Evolutionary conservation across 92 coral and sea anemone genomes (phyloP).

Genomic region (Actinostola sp.): DNA sequence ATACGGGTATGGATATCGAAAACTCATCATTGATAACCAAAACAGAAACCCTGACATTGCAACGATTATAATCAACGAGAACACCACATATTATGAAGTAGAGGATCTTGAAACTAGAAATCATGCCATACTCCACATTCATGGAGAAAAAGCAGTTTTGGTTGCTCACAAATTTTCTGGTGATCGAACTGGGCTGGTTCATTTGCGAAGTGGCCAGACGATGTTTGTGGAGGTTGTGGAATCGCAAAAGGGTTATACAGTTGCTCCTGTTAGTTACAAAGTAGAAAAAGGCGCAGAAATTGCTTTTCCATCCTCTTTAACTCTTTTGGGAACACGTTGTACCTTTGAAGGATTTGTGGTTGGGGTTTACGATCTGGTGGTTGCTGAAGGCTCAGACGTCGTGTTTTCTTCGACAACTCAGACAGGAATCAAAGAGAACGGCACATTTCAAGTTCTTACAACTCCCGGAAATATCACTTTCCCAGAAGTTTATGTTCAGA

Average conservation of each 20-base stretch:
- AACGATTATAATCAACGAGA: conserved; percentile 51
- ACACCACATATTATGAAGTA: conserved; percentile 60
- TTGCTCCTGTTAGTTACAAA: conserved; percentile 69
- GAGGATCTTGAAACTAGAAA: conserved; percentile 57
- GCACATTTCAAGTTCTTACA: conserved; percentile 56
- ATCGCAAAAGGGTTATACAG: conserved; percentile 64
- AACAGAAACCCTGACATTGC: conserved; percentile 56
- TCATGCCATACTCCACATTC: conserved; percentile 54
- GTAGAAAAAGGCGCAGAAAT: conserved; percentile 66
- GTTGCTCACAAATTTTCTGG: conserved; percentile 69
- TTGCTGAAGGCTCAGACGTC: conserved; percentile 53
- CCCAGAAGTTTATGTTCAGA: conserved; percentile 58
- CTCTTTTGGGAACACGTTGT: conserved; percentile 60
- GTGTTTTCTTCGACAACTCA: conserved; percentile 62
- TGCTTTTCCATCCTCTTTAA: conserved; percentile 64
- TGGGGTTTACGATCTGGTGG: conserved; percentile 53
- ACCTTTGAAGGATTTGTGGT: conserved; percentile 64
- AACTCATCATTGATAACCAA: conserved; percentile 61
- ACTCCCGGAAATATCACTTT: conserved; percentile 67
- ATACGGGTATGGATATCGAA: conserved; percentile 63
- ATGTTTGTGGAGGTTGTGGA: conserved; percentile 71
- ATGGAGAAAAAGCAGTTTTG: conserved; percentile 55
- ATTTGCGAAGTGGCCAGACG: conserved; percentile 54
- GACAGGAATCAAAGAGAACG: conserved; percentile 67
- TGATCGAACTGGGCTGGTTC: conserved; percentile 68